These are phyloP conservation scores for Perdita meconis DNA, from an alignment of 2,888 invertebrate genomes.

Conservation along the genomic window DNA sequence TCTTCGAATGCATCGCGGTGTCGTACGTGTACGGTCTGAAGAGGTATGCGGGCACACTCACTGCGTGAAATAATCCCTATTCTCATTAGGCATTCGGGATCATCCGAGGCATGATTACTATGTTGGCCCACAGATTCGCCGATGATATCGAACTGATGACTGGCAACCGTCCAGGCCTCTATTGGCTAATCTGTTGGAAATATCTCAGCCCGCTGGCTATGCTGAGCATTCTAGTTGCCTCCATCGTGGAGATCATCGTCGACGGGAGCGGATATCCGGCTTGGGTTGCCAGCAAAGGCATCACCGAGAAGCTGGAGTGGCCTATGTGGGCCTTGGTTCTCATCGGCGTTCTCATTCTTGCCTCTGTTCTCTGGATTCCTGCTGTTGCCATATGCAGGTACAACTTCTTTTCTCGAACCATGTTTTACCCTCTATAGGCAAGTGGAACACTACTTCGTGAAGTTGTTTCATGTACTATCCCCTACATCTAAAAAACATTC, in stretches of 20 bases:
- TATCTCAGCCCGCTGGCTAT: constrained; percentile 95
- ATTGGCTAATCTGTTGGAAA: constrained; percentile 98
- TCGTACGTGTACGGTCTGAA: constrained; percentile 97
- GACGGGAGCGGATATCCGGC: constrained; percentile 94
- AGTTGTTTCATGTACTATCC: no score
- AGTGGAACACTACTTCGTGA: no score
- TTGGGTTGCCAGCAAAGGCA: constrained; percentile 91
- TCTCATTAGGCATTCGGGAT: no score
- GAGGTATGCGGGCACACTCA: constrained; percentile 86
- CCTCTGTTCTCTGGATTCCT: constrained; percentile 95
- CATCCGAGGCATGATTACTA: not conserved
- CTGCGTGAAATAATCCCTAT: not conserved
- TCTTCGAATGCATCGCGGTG: constrained; percentile 96
- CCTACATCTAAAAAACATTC: no score
- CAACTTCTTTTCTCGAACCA: not conserved
- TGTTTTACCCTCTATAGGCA: not conserved
- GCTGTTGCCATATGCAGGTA: constrained; percentile 92
- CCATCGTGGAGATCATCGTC: constrained; percentile 91
- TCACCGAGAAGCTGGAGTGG: constrained; percentile 92
- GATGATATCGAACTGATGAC: constrained; percentile 98
- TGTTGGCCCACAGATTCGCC: constrained; percentile 89
- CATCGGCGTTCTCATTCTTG: constrained; percentile 90
- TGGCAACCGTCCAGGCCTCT: constrained; percentile 93
- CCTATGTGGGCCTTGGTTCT: constrained; percentile 93
- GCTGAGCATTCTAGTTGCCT: constrained; percentile 93